These are phyloP conservation scores for Megaustenia siamemsis DNA, from an alignment of 2,888 invertebrate species.

Conservation along the genomic window DNA sequence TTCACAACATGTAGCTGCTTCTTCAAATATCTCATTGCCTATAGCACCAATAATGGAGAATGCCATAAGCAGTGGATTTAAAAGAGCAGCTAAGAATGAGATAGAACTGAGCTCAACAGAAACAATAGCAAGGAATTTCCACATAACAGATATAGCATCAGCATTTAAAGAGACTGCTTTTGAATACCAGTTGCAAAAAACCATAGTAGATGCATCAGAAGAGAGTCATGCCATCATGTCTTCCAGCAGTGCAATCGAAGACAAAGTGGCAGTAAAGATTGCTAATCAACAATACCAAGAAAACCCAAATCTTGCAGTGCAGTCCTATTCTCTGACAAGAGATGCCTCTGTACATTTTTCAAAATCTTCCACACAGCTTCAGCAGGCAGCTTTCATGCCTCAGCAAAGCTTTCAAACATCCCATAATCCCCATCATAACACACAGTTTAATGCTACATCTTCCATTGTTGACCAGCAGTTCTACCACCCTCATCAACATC, in stretches of 20 bases:
- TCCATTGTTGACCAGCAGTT: background rate
- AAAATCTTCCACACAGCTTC: background rate
- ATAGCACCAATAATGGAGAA: constrained; percentile 5
- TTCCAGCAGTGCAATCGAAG: background rate
- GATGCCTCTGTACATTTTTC: background rate
- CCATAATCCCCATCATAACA: background rate
- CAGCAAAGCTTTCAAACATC: background rate
- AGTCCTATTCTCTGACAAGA: background rate
- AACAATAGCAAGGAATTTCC: background rate
- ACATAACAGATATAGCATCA: background rate
- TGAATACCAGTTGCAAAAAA: background rate
- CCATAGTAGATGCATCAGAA: too few relatives aligned
- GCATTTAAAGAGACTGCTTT: background rate
- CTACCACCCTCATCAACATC: constrained; percentile 11
- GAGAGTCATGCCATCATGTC: background rate
- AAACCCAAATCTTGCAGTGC: background rate
- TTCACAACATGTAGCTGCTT: background rate
- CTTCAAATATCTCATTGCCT: background rate
- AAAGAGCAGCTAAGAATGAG: background rate
- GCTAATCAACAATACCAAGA: background rate
- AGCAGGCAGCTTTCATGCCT: background rate
- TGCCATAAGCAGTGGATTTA: background rate
- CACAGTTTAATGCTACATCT: background rate
- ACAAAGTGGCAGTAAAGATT: background rate
- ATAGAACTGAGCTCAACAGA: constrained; percentile 22